Conservation (phyloP, 1,140 invertebrate species). For the Drosophila truncata region DNA sequence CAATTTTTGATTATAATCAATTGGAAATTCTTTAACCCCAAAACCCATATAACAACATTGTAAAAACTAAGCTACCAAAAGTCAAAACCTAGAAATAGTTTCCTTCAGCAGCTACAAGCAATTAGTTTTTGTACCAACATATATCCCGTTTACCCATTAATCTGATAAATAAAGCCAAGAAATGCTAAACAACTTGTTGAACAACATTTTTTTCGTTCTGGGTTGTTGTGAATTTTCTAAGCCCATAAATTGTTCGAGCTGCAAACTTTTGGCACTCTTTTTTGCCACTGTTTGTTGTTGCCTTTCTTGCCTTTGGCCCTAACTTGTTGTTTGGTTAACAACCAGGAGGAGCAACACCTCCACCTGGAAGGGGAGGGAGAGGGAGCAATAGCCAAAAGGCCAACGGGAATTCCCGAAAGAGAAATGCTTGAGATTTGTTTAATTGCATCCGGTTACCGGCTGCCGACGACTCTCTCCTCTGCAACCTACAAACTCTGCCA, state of each 20-base stretch:
- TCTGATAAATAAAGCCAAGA: slow-evolving; percentile 16
- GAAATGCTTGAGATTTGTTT: slow-evolving; percentile 80
- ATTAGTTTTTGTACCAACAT: not conserved
- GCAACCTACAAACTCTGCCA: slow-evolving; percentile 37
- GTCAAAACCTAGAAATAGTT: not conserved
- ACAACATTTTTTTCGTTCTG: slow-evolving; percentile 34
- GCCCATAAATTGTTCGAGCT: slow-evolving; percentile 62
- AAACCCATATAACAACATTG: not conserved
- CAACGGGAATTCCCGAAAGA: slow-evolving; percentile 53
- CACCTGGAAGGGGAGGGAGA: not conserved
- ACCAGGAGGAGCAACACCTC: slow-evolving; percentile 7
- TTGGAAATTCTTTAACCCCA: not conserved
- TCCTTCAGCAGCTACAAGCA: not conserved
- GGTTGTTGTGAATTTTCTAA: slow-evolving; percentile 22
- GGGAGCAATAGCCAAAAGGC: slow-evolving; percentile 21
- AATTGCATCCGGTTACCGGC: slow-evolving; percentile 70
- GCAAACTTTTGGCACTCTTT: slow-evolving; percentile 56
- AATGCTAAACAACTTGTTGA: slow-evolving; percentile 62
- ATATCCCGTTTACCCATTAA: not conserved
- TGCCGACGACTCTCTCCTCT: not conserved
- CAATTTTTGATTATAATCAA: no score
- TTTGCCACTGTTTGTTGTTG: slow-evolving; percentile 14
- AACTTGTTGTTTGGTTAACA: slow-evolving; percentile 53
- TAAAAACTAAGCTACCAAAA: not conserved
- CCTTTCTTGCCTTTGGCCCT: not conserved